Percentiles rank a stretch among this genome's conserved stretches.
Evolutionary conservation across 30 jellyfish, hydroid and myxozoan genomes (phyloP).

Genomic region (Phacellophora camtschatica): DNA sequence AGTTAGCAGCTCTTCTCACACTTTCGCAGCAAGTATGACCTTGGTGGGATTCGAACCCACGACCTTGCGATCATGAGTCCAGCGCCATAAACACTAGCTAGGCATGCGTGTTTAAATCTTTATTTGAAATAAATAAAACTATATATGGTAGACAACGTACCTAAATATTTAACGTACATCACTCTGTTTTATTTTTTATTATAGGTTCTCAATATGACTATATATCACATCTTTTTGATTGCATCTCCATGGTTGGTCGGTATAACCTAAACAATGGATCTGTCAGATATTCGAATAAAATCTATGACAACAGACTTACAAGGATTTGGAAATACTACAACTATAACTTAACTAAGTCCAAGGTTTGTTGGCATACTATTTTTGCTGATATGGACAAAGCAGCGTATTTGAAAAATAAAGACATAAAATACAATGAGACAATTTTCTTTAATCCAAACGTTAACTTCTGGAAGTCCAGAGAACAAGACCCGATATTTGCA

Average conservation of each 20-base stretch:
- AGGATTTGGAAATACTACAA: conserved; percentile 41
- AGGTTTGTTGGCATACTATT: conserved; percentile 47
- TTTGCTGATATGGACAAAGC: conserved; percentile 25
- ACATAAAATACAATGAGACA: conserved; percentile 15
- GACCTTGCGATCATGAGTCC: no score
- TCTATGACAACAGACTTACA: background rate
- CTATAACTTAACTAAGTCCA: conserved; percentile 22
- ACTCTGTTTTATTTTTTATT: background rate
- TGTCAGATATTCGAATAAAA: conserved; percentile 19
- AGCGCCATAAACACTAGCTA: no score
- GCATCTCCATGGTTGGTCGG: conserved; percentile 66
- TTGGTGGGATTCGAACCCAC: background rate
- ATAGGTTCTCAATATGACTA: conserved; percentile 28
- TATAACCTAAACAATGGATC: conserved; percentile 9
- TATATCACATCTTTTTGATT: conserved; percentile 50
- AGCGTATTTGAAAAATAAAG: conserved; percentile 1
- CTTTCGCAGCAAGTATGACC: background rate
- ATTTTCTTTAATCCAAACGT: conserved; percentile 24
- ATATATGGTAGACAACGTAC: background rate
- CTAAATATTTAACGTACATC: background rate
- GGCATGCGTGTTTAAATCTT: background rate
- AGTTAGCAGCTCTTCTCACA: no score
- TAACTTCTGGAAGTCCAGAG: conserved; percentile 51
- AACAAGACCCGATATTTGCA: conserved; percentile 23
- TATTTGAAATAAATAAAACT: no score